phyloP scores from a whole-genome alignment of 2,113 vertebrate species.

The Okapia johnstoni region DNA sequence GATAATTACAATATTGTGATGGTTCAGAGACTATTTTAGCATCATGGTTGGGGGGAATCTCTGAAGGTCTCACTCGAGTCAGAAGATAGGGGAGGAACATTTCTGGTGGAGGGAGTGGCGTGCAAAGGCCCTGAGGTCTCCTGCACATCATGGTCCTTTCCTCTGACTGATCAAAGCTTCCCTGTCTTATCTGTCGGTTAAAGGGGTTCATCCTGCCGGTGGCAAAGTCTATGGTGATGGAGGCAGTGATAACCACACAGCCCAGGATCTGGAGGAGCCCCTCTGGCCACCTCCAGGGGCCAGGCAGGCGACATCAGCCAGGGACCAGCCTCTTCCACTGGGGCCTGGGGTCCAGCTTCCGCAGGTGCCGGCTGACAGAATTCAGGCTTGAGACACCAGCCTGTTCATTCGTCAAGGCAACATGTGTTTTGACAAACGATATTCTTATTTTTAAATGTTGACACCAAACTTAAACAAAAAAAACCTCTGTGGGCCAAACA shows the following conservation, averaged over 20 bases:
- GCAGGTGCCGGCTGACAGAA: neutral
- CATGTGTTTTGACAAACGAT: neutral
- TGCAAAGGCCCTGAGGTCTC: neutral
- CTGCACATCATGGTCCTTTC: no score
- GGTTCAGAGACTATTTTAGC: neutral
- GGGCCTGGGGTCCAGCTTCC: neutral
- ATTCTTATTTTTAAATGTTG: neutral
- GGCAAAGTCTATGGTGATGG: fast-evolving
- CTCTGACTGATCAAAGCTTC: neutral
- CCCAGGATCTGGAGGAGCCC: fast-evolving
- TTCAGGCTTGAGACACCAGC: neutral
- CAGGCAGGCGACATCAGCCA: fast-evolving
- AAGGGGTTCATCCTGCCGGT: neutral
- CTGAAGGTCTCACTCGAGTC: neutral
- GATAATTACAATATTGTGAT: neutral
- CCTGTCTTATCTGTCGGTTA: neutral
- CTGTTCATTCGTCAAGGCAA: neutral
- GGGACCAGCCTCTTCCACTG: fast-evolving
- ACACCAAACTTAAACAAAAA: neutral
- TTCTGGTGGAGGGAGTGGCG: neutral
- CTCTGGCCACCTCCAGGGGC: neutral
- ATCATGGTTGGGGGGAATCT: neutral
- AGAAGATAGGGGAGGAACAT: neutral
- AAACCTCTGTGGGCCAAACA: neutral
- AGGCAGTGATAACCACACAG: neutral